Base-by-base conservation (phyloP, 1,140 invertebrate species). In the Leptinotarsa lineolata region DNA sequence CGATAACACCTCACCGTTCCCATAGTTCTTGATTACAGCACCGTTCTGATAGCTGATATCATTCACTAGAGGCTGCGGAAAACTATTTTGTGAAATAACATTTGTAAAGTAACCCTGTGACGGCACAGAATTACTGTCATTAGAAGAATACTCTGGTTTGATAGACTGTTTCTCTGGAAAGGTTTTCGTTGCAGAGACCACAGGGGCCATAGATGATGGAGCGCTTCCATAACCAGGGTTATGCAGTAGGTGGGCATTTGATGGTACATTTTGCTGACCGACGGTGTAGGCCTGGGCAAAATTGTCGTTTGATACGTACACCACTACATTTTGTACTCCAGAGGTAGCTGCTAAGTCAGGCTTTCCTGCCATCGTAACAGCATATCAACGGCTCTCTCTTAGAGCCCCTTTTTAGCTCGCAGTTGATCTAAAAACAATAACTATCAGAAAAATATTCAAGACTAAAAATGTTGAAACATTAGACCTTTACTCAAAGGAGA, bases 301-400 rank as follows among this genome's bases (percentile, higher is more conserved):
- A 79, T 85, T 84, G 74, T 85, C 85, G 77, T 84, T 84, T 6
- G 85, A 86, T 61, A 86, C 85, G 75, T 85, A 86, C 46, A 86
- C 85, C 82, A 86, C 82, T 73, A 86, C 85, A 84, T 86, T 86
- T 74, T 85, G 84, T 48, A 86, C 81, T 76, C 80, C 81, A 64
- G 79, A 74, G 73, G 80, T 74, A 73, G 81, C 78, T 73, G 83
- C 81, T 76, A 85, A 78, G 78, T 86, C 85, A 85, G 85, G 84
- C 83, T 86, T 86, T 80, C 82, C 81, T 77, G 83, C 82, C 84
- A 84, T 85, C 73, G 76, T 83, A 83, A 76, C 80, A 77, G 79
- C 82, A 83, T 83, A 84, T 83, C 82, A 85, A 82, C 81, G 82
- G 83, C 82, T 77, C 82, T 77, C 79, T 74, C 64, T 30, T 74